Conservation (phyloP, 2,797 vertebrate genomes). For the Rhodeus uyekii region DNA sequence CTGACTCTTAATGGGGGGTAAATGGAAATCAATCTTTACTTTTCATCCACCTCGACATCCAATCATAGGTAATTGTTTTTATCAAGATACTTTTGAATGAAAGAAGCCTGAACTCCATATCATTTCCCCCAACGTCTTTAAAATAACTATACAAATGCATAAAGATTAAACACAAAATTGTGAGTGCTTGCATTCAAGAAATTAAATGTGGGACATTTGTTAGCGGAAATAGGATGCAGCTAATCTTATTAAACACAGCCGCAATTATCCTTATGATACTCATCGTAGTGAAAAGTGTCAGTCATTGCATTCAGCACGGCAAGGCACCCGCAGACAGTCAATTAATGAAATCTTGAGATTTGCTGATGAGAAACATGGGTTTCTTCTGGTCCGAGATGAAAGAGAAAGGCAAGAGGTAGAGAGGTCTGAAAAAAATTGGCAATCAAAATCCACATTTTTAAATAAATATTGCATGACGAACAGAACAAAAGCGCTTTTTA, state of each 20-base stretch:
- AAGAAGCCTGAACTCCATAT: background rate
- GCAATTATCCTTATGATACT: conserved; percentile 48
- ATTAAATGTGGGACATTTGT: conserved; percentile 40
- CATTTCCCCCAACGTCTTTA: background rate
- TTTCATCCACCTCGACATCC: conserved; percentile 74
- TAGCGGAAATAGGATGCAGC: conserved; percentile 28
- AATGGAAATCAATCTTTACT: conserved; percentile 80
- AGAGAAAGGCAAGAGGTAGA: background rate
- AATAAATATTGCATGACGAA: conserved; percentile 20
- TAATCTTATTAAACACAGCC: conserved; percentile 41
- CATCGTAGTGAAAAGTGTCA: conserved; percentile 37
- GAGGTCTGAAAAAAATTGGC: background rate
- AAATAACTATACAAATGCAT: conserved; percentile 8
- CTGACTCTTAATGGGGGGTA: conserved; percentile 79
- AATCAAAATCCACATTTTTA: background rate
- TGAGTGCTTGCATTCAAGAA: conserved; percentile 8
- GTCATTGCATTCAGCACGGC: conserved; percentile 12
- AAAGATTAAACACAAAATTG: conserved; percentile 23
- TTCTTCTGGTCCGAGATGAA: conserved; percentile 15
- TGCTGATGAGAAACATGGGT: conserved; percentile 34
- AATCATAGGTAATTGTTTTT: conserved; percentile 78
- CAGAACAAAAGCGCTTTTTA: conserved; percentile 20
- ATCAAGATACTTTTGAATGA: background rate
- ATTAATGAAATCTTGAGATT: conserved; percentile 32
- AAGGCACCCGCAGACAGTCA: conserved; percentile 13